Percentiles rank a stretch among this genome's conserved stretches.
phyloP scores from a whole-genome alignment of 2,888 invertebrate species.

The Lycia hirtaria region DNA sequence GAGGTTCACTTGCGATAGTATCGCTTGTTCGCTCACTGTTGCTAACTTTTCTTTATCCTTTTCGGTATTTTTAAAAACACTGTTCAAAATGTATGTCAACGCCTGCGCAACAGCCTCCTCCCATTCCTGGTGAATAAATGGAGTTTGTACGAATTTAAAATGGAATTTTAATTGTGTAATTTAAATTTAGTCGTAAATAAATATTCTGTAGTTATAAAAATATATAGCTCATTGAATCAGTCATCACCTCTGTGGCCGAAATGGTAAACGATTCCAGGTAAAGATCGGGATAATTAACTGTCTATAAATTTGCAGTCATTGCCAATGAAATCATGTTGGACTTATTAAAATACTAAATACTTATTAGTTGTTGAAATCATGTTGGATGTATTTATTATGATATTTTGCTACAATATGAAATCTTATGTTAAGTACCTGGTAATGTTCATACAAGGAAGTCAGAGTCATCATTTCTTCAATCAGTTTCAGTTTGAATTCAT shows the following conservation, averaged over 20 bases:
- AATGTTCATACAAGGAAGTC: conserved; percentile 67
- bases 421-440: too few species aligned
- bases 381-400: too few species aligned
- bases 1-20: conserved; percentile 72
- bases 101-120: conserved; percentile 90
- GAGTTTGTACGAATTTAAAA: conserved; percentile 9
- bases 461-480: conserved; percentile 75
- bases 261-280: too few species aligned
- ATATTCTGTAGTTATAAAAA: not conserved
- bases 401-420: too few species aligned
- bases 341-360: too few species aligned
- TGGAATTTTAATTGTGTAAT: not conserved
- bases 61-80: conserved; percentile 86
- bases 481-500: conserved; percentile 67
- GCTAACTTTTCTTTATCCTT: conserved; percentile 87
- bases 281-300: too few species aligned
- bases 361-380: too few species aligned
- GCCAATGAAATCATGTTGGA: too few species aligned
- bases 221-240: too few species aligned
- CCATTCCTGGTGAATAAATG: conserved; percentile 87
- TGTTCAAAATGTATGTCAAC: conserved; percentile 87
- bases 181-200: not conserved
- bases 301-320: too few species aligned
- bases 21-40: conserved; percentile 77
- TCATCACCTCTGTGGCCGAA: too few species aligned